Evolutionary conservation across 2,113 vertebrate genomes (phyloP).

Genomic region (Pomatostomus ruficeps): DNA sequence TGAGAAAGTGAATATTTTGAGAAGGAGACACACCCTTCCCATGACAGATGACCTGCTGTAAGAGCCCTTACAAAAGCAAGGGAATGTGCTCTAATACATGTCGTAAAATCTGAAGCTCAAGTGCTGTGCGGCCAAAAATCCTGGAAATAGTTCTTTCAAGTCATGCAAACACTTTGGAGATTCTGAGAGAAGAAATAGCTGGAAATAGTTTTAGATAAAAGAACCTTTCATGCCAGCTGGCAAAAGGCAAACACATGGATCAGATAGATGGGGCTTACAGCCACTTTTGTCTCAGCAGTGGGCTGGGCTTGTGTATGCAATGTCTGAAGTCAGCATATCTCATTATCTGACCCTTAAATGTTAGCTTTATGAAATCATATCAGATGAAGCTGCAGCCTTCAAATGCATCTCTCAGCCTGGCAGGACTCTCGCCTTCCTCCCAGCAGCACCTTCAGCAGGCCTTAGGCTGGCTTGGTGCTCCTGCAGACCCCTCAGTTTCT

Average conservation of each 20-base stretch:
- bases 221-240: background rate
- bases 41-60: background rate
- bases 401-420: background rate
- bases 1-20: background rate
- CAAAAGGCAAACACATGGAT: constrained; percentile 25
- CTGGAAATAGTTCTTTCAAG: constrained; percentile 1
- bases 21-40: background rate
- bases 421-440: background rate
- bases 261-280: constrained; percentile 4
- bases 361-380: constrained; percentile 20
- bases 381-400: background rate
- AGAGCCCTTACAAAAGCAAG: background rate
- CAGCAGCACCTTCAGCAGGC: background rate
- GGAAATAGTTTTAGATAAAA: constrained; percentile 39
- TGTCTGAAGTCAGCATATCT: background rate
- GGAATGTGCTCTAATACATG: background rate
- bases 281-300: constrained; percentile 30
- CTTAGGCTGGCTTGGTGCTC: background rate
- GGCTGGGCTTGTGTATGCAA: background rate
- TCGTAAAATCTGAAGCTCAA: background rate
- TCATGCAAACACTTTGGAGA: background rate
- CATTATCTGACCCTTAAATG: constrained; percentile 19
- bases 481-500: background rate
- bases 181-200: constrained; percentile 28
- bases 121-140: background rate